These are phyloP conservation scores for Chloromyia formosa DNA, from an alignment of 2,888 invertebrate genomes.

Conservation along the genomic window DNA sequence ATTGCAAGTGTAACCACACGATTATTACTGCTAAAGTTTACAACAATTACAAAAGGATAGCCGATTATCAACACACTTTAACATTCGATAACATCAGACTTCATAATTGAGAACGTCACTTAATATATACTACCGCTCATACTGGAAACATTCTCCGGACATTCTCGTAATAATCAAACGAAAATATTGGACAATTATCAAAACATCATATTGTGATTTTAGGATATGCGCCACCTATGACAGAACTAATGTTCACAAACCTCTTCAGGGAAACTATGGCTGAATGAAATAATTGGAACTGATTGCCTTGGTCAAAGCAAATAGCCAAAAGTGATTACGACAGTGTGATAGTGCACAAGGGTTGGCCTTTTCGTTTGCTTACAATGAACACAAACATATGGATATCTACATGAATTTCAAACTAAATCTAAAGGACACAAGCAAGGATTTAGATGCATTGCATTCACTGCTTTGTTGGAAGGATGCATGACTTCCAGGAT, in stretches of 20 bases:
- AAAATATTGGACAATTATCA: conserved; percentile 1
- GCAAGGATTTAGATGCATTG: neutral
- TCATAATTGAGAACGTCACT: no score
- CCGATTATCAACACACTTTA: no score
- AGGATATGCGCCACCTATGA: neutral
- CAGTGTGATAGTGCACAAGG: neutral
- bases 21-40: no score
- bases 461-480: neutral
- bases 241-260: neutral
- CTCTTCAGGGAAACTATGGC: neutral
- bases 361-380: neutral
- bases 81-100: no score
- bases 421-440: conserved; percentile 2
- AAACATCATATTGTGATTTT: neutral
- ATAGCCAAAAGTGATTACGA: neutral
- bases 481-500: neutral
- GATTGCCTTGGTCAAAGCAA: neutral
- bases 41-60: no score
- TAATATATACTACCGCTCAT: no score
- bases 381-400: neutral
- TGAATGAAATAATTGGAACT: conserved; percentile 2
- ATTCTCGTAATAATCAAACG: neutral
- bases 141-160: no score
- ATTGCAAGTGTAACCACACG: no score
- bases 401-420: neutral